Evolutionary conservation across 2,113 vertebrate species (phyloP).

Genomic region (Colius striatus): DNA sequence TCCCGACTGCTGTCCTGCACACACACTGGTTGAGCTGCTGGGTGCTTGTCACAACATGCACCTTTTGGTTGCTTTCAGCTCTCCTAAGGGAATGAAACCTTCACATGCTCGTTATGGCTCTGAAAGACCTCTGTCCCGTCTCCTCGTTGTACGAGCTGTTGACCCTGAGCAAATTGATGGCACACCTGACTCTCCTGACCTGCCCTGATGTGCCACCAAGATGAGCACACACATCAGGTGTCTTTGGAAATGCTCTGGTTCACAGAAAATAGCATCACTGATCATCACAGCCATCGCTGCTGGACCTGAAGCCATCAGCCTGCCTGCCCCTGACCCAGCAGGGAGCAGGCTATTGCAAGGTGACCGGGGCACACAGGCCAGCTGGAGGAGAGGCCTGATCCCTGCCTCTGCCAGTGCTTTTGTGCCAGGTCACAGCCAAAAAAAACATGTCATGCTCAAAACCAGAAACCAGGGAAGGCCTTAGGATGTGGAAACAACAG

Average conservation of each 20-base stretch:
- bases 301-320: background rate
- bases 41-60: background rate
- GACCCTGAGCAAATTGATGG: background rate
- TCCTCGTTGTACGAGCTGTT: background rate
- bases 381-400: background rate
- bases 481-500: too few species aligned
- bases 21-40: background rate
- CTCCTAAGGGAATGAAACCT: background rate
- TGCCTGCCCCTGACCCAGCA: background rate
- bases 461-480: background rate
- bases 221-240: background rate
- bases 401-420: background rate
- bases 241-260: background rate
- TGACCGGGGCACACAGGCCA: fast-evolving
- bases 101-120: background rate
- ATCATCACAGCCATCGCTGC: background rate
- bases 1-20: fast-evolving
- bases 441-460: background rate
- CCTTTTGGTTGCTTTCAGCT: background rate
- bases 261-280: background rate
- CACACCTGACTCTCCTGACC: background rate
- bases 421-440: background rate
- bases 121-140: background rate
- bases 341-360: background rate
- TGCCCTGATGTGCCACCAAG: background rate